These are phyloP conservation scores for Lithophane socia DNA, from an alignment of 2,888 invertebrate species.

Conservation along the genomic window DNA sequence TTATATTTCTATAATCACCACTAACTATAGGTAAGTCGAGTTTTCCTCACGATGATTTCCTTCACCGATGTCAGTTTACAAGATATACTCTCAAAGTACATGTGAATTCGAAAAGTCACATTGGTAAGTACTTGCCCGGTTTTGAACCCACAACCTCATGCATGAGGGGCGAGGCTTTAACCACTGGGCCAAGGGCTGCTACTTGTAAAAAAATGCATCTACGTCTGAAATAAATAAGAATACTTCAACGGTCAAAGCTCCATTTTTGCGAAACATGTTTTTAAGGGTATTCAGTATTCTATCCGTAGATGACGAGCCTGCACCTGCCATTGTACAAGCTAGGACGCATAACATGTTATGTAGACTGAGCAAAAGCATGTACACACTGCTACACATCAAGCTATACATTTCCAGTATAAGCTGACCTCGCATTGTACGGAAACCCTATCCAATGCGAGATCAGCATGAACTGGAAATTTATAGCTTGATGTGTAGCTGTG, in stretches of 20 bases:
- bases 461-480: too few relatives aligned
- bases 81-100: background rate
- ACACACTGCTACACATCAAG: too few relatives aligned
- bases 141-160: background rate
- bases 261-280: slow-evolving; percentile 30
- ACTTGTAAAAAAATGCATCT: background rate
- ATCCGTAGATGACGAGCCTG: slow-evolving; percentile 1
- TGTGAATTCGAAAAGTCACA: background rate
- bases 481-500: too few relatives aligned
- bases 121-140: background rate
- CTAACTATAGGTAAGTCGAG: background rate
- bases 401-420: too few relatives aligned
- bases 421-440: too few relatives aligned
- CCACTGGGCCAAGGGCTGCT: background rate
- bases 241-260: slow-evolving; percentile 4
- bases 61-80: background rate
- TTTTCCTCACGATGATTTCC: background rate
- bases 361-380: background rate
- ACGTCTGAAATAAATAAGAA: background rate
- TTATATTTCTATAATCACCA: background rate
- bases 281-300: slow-evolving; percentile 6
- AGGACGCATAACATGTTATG: slow-evolving; percentile 2
- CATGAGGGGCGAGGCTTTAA: background rate
- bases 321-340: background rate
- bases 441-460: too few relatives aligned